Evolutionary conservation across 2,797 vertebrate species (phyloP), one percentile per base, ranked within the genome.

Genomic region (Emydoidea blandingii): DNA sequence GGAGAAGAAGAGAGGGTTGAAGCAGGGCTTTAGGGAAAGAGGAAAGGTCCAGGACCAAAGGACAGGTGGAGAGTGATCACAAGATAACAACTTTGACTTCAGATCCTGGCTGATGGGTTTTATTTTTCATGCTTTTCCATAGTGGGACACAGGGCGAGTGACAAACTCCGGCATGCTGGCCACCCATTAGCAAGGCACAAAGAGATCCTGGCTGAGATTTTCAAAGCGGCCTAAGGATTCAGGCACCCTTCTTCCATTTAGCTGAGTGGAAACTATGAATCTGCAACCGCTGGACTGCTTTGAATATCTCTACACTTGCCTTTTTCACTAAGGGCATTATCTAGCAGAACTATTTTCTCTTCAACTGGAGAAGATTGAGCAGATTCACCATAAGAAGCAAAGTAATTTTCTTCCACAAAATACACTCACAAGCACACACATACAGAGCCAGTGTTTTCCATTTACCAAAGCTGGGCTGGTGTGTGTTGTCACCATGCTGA

Each of bases 1-100:
- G 37, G 21, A 74, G n/a, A 25, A 72, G 68, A 41, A 19, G 18
- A 23, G 21, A 62, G 59, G 6, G 59, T 4, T 62, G 27, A 31
- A n/a, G 34, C n/a, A 1, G 4, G 12, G 4, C 6, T n/a, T 31
- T 23, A 4, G 14, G n/a, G 3, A 37, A 59, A 27, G 12, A 47
- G 49, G 21, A 37, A 27, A 25, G 68, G 31, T n/a, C 34, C 62
- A 14, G 57, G 12, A 83, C 41, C 12, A 23, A 85, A n/a, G 68
- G 65, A 4, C 2, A 12, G 27, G 7, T 53, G 29, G 81, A 65
- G 31, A 49, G n/a, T 23, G 3, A 3, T 8, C 37, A 19, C 16
- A 9, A 76, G 50, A 18, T 8, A 25, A 34, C 29, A 62, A 15
- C 29, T 31, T 14, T 34, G 59, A 62, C 12, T 34, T 31, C 59